phyloP scores from a whole-genome alignment of 2,797 vertebrate genomes.

The Pitangus sulphuratus region DNA sequence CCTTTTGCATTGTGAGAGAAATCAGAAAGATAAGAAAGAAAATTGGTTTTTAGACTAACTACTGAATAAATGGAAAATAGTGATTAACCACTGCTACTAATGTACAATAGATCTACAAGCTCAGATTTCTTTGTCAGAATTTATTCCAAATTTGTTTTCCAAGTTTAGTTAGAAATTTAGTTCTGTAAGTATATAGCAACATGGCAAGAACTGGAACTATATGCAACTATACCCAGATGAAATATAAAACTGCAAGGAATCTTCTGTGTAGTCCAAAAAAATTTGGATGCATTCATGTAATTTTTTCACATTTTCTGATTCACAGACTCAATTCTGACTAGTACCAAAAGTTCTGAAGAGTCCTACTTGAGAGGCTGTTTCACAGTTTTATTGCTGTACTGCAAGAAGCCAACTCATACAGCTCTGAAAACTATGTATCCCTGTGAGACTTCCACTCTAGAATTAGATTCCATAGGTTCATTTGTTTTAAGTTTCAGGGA shows the following conservation, averaged over 20 bases:
- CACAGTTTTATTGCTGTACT: background rate
- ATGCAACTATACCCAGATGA: background rate
- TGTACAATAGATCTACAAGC: background rate
- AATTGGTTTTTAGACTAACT: background rate
- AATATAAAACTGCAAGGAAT: background rate
- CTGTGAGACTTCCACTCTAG: background rate
- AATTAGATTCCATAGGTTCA: background rate
- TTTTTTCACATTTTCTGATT: background rate
- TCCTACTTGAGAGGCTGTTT: background rate
- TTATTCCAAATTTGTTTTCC: background rate
- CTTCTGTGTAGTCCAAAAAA: background rate
- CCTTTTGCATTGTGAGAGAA: background rate
- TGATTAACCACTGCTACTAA: background rate
- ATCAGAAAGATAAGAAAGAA: background rate
- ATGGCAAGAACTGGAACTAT: background rate
- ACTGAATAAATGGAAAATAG: background rate
- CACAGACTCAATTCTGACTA: background rate
- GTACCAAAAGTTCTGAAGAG: background rate
- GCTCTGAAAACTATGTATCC: background rate
- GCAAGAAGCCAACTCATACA: background rate
- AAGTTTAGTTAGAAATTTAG: background rate
- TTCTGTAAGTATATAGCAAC: background rate
- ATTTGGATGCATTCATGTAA: background rate
- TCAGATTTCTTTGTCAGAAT: background rate
- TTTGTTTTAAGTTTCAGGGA: background rate